Evolutionary conservation across 2,888 invertebrate species (phyloP).

Genomic region (Eilema griseolum): DNA sequence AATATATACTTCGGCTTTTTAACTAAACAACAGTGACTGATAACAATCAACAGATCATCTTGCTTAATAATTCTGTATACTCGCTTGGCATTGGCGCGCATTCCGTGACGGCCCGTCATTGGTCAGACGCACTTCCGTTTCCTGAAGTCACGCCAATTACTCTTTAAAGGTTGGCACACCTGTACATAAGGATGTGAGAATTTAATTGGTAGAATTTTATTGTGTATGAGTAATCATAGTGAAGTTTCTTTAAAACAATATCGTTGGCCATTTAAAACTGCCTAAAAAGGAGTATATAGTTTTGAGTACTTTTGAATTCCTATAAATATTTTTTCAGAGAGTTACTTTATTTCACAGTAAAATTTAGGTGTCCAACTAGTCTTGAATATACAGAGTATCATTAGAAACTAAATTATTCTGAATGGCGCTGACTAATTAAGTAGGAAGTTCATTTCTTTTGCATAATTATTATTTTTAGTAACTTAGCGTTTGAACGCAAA

Average conservation of each 20-base stretch:
- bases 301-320: not conserved
- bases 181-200: constrained; percentile 66
- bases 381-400: too few relatives aligned
- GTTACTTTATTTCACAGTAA: not conserved
- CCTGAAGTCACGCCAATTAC: constrained; percentile 74
- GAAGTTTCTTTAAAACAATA: not conserved
- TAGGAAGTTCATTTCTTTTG: too few relatives aligned
- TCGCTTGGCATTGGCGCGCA: constrained; percentile 57
- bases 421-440: too few relatives aligned
- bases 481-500: too few relatives aligned
- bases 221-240: not conserved
- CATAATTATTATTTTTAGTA: too few relatives aligned
- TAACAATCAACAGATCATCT: constrained; percentile 36
- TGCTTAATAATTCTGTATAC: constrained; percentile 38
- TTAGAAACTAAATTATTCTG: too few relatives aligned
- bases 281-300: not conserved
- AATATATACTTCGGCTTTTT: not conserved
- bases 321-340: not conserved
- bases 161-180: constrained; percentile 71
- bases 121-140: constrained; percentile 77
- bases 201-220: constrained; percentile 18
- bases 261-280: not conserved
- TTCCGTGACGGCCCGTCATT: constrained; percentile 75
- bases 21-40: not conserved
- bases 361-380: not conserved